Evolutionary conservation across 2,113 vertebrate species (phyloP), one percentile per base, ranked within the genome.

Genomic region (Brachypteracias leptosomus): DNA sequence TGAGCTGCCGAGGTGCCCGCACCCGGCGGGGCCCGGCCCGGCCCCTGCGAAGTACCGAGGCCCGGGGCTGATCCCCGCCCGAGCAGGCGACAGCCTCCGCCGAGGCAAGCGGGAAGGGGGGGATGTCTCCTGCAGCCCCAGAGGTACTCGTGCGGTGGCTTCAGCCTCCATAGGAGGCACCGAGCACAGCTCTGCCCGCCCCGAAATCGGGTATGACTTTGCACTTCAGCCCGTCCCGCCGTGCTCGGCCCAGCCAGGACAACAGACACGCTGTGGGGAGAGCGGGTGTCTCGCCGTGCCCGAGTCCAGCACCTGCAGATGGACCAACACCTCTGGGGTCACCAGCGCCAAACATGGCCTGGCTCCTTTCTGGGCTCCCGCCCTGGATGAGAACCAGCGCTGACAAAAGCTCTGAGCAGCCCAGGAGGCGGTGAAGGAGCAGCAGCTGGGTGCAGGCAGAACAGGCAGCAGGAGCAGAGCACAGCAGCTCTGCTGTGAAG

Each of bases 201-300:
- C 36, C 52, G 26, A 6, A 4, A 2, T 2, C 1, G 3, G 17
- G n/a, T 15, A 9, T 11, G 58, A 4, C 40, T 31, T 20, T 11
- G 70, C 58, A 1, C 12, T 18, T 22, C 42, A 2, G 33, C 9
- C 10, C 12, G 54, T 46, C 47, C 47, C 35, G 1, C 35, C 2
- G 0, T 0, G 5, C 47, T 11, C 52, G 9, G 9, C 2, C n/a
- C 46, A 2, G 2, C 38, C 2, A 38, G 42, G 18, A 14, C 44
- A 22, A 3, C 9, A 7, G 8, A 2, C 18, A 3, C 25, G 0
- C 11, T 3, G 11, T 8, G 2, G 49, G 38, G 33, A 6, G 31
- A 51, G 4, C 29, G 1, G 42, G n/a, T 3, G 5, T 4, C 49
- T 52, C 3, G 2, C 63, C 10, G 26, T 7, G 16, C 70, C 35